Evolutionary conservation across 2,888 invertebrate genomes (phyloP).

Genomic region (Theretra japonica): DNA sequence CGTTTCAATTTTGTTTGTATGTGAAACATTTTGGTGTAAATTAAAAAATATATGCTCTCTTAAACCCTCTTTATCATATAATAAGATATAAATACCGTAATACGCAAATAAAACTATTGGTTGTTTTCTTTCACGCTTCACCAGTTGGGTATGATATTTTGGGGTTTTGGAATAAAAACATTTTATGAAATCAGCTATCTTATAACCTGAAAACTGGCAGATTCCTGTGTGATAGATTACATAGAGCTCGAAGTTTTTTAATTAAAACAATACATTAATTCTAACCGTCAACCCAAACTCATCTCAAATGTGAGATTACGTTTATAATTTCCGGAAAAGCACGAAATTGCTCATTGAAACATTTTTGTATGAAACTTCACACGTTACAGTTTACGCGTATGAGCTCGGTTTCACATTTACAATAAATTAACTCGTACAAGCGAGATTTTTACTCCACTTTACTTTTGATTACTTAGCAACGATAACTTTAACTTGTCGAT

Average conservation of each 20-base stretch:
- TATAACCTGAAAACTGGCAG: too few species aligned
- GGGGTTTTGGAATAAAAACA: too few species aligned
- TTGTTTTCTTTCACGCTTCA: too few species aligned
- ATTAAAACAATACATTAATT: not conserved
- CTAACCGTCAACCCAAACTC: not conserved
- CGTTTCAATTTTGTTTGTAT: too few species aligned
- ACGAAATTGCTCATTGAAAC: constrained; percentile 13
- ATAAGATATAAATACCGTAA: too few species aligned
- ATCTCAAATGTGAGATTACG: constrained; percentile 5
- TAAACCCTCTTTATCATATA: too few species aligned
- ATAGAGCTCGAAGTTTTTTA: not conserved
- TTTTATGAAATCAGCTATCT: too few species aligned
- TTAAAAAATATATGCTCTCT: too few species aligned
- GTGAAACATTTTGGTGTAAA: too few species aligned
- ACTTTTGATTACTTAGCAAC: not conserved
- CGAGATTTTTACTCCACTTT: constrained; percentile 7
- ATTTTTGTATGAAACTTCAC: constrained; percentile 31
- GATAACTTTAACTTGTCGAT: not conserved
- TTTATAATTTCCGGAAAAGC: constrained; percentile 24
- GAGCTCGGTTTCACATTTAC: constrained; percentile 23
- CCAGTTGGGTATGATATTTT: too few species aligned
- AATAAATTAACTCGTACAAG: not conserved
- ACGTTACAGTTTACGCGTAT: constrained; percentile 32
- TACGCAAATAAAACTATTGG: too few species aligned
- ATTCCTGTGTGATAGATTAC: too few species aligned